Evolutionary conservation across 2,888 invertebrate species (phyloP).

Genomic region (Dorcus parallelipipedus): DNA sequence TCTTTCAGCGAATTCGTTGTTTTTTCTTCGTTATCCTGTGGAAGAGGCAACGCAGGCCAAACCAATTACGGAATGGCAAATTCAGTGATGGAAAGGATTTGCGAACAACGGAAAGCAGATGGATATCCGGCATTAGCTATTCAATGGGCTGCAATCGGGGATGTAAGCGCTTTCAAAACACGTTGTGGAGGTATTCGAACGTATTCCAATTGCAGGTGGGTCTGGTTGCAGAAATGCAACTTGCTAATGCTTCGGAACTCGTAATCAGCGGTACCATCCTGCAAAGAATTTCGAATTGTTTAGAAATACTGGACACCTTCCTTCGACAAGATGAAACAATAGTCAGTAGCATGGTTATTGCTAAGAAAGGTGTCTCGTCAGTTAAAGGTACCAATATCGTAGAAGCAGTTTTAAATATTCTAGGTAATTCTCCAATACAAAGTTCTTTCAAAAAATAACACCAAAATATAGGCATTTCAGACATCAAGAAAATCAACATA

Average conservation of each 20-base stretch:
- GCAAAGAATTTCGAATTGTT: constrained; percentile 63
- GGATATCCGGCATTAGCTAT: constrained; percentile 27
- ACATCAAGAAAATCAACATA: constrained; percentile 66
- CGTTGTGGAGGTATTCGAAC: no score
- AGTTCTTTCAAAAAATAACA: not conserved
- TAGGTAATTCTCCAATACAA: constrained; percentile 51
- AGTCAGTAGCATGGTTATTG: constrained; percentile 82
- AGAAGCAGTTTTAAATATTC: constrained; percentile 61
- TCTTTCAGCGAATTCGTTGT: constrained; percentile 69
- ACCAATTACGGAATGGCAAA: constrained; percentile 87
- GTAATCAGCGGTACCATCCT: constrained; percentile 59
- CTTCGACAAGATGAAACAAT: constrained; percentile 64
- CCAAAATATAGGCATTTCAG: constrained; percentile 54
- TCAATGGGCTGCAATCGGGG: constrained; percentile 30
- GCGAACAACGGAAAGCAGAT: constrained; percentile 55
- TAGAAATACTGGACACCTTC: constrained; percentile 64
- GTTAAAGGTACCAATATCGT: constrained; percentile 47
- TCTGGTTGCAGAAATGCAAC: constrained; percentile 21
- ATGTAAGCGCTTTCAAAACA: constrained; percentile 45
- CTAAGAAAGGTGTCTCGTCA: constrained; percentile 65
- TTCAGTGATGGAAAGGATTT: constrained; percentile 82
- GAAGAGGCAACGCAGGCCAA: constrained; percentile 88
- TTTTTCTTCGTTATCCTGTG: constrained; percentile 89
- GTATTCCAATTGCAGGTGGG: constrained; percentile 15
- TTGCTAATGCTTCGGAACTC: constrained; percentile 16